Percentiles rank a stretch among this genome's conserved stretches.
Conservation (phyloP, 2,888 invertebrate genomes). For the Coelinius sp. region DNA sequence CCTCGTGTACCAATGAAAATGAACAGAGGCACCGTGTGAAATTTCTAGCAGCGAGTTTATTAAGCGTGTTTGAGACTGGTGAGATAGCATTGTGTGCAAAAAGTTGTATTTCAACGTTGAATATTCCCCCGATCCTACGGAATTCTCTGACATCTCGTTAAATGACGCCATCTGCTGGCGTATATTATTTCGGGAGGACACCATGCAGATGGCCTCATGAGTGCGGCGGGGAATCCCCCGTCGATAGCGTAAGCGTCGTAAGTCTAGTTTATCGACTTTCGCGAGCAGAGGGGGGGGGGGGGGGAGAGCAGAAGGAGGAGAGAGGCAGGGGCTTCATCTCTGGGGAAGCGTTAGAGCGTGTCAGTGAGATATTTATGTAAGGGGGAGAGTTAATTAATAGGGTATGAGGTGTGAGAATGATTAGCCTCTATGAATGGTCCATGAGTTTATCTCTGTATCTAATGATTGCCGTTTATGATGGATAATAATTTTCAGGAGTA, state of each 20-base stretch:
- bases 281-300: no score
- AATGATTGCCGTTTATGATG: no score
- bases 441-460: no score
- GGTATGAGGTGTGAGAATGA: not conserved
- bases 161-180: conserved; percentile 24
- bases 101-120: conserved; percentile 17
- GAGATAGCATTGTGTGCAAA: not conserved
- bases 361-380: not conserved
- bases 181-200: conserved; percentile 15
- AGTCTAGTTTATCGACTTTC: conserved; percentile 13
- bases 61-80: not conserved
- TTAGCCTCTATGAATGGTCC: not conserved
- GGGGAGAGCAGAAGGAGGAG: not conserved
- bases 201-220: not conserved
- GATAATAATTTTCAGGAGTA: no score
- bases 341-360: not conserved
- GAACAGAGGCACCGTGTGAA: not conserved
- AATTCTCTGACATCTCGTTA: conserved; percentile 12
- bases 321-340: not conserved
- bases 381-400: not conserved
- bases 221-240: not conserved
- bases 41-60: conserved; percentile 5
- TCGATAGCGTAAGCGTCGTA: not conserved
- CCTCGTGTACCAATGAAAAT: not conserved
- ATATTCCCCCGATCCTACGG: not conserved